Evolutionary conservation across 2,888 invertebrate species (phyloP).

Genomic region (Cantharis rustica): DNA sequence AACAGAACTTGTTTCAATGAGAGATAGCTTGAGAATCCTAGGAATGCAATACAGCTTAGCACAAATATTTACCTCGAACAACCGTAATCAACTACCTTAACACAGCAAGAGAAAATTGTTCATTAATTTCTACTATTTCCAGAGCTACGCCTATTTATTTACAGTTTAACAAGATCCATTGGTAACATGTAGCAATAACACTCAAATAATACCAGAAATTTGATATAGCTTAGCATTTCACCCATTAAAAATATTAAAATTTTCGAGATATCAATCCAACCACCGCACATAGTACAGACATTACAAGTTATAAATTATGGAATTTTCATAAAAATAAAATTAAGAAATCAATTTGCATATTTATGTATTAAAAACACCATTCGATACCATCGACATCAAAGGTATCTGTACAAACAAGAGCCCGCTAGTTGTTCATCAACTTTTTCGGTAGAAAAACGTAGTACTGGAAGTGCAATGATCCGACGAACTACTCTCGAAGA

Average conservation of each 20-base stretch:
- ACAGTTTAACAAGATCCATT: background rate
- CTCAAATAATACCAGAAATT: background rate
- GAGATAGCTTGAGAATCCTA: constrained; percentile 35
- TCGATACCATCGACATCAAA: constrained; percentile 55
- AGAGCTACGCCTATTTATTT: background rate
- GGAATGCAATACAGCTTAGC: constrained; percentile 39
- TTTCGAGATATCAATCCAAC: background rate
- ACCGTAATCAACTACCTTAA: constrained; percentile 39
- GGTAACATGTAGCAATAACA: background rate
- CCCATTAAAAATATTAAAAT: background rate
- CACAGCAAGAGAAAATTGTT: constrained; percentile 36
- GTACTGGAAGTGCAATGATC: constrained; percentile 48
- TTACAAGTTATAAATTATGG: background rate
- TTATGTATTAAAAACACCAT: constrained; percentile 2
- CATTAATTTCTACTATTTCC: constrained; percentile 14
- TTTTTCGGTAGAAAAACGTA: constrained; percentile 46
- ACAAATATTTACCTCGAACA: constrained; percentile 40
- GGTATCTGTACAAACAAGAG: constrained; percentile 27
- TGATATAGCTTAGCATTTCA: background rate
- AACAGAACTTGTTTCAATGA: constrained; percentile 34
- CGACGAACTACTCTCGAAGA: constrained; percentile 48
- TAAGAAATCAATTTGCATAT: background rate
- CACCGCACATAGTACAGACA: background rate
- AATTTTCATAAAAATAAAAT: background rate
- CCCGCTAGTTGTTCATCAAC: constrained; percentile 43